Evolutionary conservation across 92 coral and sea anemone genomes (phyloP), one percentile per base, ranked within the genome.

Genomic region (Epizoanthus illoricatus): DNA sequence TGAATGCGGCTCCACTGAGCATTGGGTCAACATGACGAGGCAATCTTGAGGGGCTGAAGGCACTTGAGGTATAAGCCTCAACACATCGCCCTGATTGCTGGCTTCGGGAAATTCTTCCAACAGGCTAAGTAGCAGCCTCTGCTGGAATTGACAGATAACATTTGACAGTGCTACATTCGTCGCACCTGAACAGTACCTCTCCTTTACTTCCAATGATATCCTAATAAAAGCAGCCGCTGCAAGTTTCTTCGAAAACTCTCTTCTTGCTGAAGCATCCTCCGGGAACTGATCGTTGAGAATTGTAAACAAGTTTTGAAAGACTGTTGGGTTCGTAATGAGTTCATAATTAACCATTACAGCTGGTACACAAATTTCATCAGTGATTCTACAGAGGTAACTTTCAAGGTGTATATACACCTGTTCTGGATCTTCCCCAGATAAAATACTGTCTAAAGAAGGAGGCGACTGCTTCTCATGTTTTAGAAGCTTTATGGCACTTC

Each of bases 301-400:
- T 18, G 76, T 78, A 87, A 93, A 94, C 70, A 97, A 86, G 65
- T 60, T 84, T 43, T 90, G 86, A 69, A 94, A 91, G 57, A 90
- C 86, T 18, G 75, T 60, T 12, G 88, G 84, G 67, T 81, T 85
- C 69, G 83, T 86, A 71, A 97, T 84, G 15, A 85, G 67, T 61
- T 89, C 90, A 57, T 80, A 89, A 82, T 91, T 85, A 11, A 89
- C 75, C 90, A 97, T 89, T 28, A 97, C 90, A 54, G 92, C 97
- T 11, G 94, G 92, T 17, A 97, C 90, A 65, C 94, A 94, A 21
- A 84, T 71, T 73, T 97, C 93, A 73, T 97, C 99, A 19, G 90
- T 73, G n/a, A 90, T 75, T 58, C 84, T 88, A 82, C 87, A 55
- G 33, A 93, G 73, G 45, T 92, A 86, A 45, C 75, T 68, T 16